Evolutionary conservation across 2,888 invertebrate species (phyloP).

Genomic region (Eustalomyia histrio): DNA sequence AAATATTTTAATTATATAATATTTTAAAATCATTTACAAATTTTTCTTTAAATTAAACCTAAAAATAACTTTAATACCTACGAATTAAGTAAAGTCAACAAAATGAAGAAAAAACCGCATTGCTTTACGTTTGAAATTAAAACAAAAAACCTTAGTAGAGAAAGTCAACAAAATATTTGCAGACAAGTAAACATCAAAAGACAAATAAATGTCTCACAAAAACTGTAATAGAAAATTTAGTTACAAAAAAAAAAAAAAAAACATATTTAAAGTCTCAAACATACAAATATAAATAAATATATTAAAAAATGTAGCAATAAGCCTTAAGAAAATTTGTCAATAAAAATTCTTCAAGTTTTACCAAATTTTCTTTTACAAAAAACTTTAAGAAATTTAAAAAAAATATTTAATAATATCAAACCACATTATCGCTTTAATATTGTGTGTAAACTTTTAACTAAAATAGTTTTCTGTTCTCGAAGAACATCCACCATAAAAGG

Average conservation of each 20-base stretch:
- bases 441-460: background rate
- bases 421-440: background rate
- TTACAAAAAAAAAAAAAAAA: background rate
- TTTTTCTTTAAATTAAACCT: background rate
- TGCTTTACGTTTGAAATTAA: conserved; percentile 36
- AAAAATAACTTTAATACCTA: background rate
- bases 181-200: conserved; percentile 57
- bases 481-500: conserved; percentile 3
- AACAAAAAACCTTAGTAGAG: conserved; percentile 29
- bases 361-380: background rate
- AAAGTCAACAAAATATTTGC: conserved; percentile 59
- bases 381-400: no score
- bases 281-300: background rate
- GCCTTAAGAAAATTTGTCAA: background rate
- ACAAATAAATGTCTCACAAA: conserved; percentile 26
- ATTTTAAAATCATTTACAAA: no score
- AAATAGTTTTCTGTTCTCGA: background rate
- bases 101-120: conserved; percentile 31
- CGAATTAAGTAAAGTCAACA: conserved; percentile 1
- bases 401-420: background rate
- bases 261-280: background rate
- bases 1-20: no score
- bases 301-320: background rate
- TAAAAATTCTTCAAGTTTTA: no score
- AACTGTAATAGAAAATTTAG: conserved; percentile 3